Evolutionary conservation across 2,797 vertebrate species (phyloP).

Genomic region (Sebastes minor): DNA sequence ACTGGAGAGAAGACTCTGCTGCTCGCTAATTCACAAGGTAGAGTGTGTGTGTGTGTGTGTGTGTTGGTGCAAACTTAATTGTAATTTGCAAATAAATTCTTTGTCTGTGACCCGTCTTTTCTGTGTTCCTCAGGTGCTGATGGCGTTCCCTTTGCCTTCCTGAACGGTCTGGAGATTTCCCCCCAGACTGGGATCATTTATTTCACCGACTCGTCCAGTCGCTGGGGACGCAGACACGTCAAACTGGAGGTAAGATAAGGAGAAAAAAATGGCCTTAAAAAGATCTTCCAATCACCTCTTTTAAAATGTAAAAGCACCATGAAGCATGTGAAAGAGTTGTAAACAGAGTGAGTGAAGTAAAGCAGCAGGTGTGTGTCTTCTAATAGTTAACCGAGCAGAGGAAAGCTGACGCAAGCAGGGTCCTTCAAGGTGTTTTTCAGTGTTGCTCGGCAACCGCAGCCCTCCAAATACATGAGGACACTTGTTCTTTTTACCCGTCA

Average conservation of each 20-base stretch:
- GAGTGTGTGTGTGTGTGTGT: not conserved
- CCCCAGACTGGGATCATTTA: constrained; percentile 73
- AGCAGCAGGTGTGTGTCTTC: not conserved
- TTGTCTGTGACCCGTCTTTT: not conserved
- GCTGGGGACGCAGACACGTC: constrained; percentile 81
- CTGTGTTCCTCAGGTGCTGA: constrained; percentile 63
- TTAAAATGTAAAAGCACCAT: not conserved
- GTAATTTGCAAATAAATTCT: not conserved
- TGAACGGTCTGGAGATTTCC: constrained; percentile 83
- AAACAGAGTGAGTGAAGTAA: not conserved
- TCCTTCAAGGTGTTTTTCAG: not conserved
- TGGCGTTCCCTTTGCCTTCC: constrained; percentile 79
- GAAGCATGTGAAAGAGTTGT: not conserved
- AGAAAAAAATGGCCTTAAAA: not conserved
- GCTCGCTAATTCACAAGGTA: constrained; percentile 74
- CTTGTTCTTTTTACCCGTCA: not conserved
- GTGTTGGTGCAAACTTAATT: not conserved
- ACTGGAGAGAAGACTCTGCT: constrained; percentile 79
- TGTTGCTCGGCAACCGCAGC: constrained; percentile 8
- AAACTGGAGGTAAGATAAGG: constrained; percentile 73
- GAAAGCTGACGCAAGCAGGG: not conserved
- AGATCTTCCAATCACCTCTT: not conserved
- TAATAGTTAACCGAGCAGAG: not conserved
- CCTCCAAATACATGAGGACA: not conserved
- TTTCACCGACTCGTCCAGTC: constrained; percentile 84